Base-by-base conservation (phyloP, 1,140 invertebrate genomes). In the Octopus sinensis region DNA sequence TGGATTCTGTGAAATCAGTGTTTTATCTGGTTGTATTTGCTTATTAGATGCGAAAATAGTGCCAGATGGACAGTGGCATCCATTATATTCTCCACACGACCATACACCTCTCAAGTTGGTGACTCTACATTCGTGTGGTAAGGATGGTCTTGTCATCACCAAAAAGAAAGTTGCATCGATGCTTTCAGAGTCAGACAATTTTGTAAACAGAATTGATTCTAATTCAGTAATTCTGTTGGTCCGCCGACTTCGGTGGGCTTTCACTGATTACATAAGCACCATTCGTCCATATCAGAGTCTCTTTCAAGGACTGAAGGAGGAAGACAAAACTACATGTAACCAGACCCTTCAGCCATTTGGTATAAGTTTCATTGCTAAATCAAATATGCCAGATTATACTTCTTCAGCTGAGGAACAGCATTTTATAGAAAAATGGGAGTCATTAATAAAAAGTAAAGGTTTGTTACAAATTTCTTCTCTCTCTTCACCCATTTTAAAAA, bases 61-160 rank as follows among this genome's bases (percentile, higher is more conserved):
- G 17, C 78, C 80, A 17, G 77, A 73, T 30, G 62, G 1, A 10
- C 12, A 52, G 6, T 10, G 54, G 12, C 68, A 80, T 13, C 75
- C 62, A 7, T 54, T 85, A 51, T 84, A 76, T 62, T 83, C 85
- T 4, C 85, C 85, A 9, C 53, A 80, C 54, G 81, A 77, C 78
- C 76, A 77, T 68, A 85, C 80, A 43, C 78, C 71, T 6, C 76
- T 82, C 17, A 71, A 80, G 53, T 23, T 71, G 13, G 23, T 7
- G 5, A 75, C 52, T 51, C n/a, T 43, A 43, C 30, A 80, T 6
- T 5, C 13, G 23, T 23, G 17, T 75, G 68, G 9, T 10, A 10
- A 17, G 51, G 62, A 54, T 52, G 17, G 9, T 23, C 10, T 75
- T 1, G 53, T 0, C 13, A n/a, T 54, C 10, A 53, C 6, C 6